Evolutionary conservation across 2,113 vertebrate genomes (phyloP).

Genomic region (Mus spicilegus): DNA sequence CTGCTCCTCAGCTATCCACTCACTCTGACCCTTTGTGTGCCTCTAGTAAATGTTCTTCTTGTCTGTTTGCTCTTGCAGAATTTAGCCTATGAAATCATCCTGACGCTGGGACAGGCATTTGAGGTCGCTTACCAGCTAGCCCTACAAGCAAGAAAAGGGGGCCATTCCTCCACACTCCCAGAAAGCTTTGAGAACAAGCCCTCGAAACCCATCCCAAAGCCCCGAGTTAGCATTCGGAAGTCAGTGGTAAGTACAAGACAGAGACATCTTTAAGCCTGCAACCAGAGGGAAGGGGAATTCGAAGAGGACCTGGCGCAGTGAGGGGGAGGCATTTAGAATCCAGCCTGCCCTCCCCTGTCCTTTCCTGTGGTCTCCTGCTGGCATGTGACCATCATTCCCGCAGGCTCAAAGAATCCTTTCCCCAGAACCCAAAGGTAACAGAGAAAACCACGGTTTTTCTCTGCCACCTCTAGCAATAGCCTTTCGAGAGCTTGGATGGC

Average conservation of each 20-base stretch:
- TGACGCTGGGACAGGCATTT: constrained; percentile 98
- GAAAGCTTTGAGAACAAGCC: constrained; percentile 99
- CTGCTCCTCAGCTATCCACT: neutral
- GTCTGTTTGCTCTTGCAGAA: constrained; percentile 88
- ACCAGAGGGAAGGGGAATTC: neutral
- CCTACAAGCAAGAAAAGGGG: constrained; percentile 97
- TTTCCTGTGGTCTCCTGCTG: neutral
- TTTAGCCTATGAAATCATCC: constrained; percentile 99
- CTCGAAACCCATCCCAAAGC: constrained; percentile 98
- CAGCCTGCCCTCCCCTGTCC: neutral
- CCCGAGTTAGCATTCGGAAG: constrained; percentile 98
- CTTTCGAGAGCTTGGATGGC: neutral
- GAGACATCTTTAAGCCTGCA: neutral
- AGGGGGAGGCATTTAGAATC: neutral
- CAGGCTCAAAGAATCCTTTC: neutral
- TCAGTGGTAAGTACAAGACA: constrained; percentile 93
- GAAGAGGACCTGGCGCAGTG: neutral
- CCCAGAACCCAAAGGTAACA: neutral
- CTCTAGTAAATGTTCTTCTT: neutral
- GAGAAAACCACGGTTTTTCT: neutral
- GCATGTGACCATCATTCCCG: neutral
- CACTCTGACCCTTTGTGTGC: neutral
- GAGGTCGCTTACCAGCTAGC: constrained; percentile 99
- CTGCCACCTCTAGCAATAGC: neutral
- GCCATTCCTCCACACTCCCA: constrained; percentile 97